phyloP scores from a whole-genome alignment of 2,113 vertebrate genomes.

The Globicephala melas region DNA sequence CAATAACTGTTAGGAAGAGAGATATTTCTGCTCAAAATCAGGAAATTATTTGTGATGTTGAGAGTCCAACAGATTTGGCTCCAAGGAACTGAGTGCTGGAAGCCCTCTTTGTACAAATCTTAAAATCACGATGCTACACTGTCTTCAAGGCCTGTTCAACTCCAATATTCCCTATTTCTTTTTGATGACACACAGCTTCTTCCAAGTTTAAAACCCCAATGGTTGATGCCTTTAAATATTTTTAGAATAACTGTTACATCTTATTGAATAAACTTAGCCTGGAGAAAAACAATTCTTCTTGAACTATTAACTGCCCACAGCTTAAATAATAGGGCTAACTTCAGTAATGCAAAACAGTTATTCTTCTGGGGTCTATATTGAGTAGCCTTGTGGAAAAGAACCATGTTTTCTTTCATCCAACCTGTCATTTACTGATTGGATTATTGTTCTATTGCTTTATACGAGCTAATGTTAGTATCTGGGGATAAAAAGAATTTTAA shows the following conservation, averaged over 20 bases:
- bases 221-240: background rate
- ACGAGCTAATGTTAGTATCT: background rate
- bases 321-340: constrained; percentile 1
- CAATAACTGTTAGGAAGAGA: background rate
- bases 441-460: background rate
- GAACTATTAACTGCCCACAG: background rate
- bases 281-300: background rate
- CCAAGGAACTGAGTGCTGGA: background rate
- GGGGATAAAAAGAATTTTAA: background rate
- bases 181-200: background rate
- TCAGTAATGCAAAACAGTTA: background rate
- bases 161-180: background rate
- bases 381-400: background rate
- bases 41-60: background rate
- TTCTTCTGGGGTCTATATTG: background rate
- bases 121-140: background rate
- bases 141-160: background rate
- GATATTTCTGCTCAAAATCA: background rate
- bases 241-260: background rate
- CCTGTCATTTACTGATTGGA: background rate
- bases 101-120: background rate
- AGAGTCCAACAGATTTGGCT: background rate
- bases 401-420: background rate
- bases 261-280: background rate
- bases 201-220: background rate